Conservation (phyloP, 2,113 vertebrate species). For the Brachyhypopomus occidentalis region DNA sequence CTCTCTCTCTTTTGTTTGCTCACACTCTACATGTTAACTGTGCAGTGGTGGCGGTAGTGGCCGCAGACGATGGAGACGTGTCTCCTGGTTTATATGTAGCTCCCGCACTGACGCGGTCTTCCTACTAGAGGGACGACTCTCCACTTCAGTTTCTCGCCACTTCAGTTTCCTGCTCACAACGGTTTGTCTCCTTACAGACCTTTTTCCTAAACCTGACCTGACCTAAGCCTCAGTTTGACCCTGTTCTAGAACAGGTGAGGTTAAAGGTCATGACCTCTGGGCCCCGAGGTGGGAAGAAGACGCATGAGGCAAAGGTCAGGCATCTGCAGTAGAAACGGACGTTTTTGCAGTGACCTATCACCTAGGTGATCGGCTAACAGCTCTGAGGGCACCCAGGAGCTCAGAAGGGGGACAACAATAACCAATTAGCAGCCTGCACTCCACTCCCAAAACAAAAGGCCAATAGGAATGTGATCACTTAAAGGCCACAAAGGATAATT, state of each 20-base stretch:
- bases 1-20: constrained; percentile 29
- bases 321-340: constrained; percentile 50
- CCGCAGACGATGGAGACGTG: background rate
- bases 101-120: background rate
- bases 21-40: constrained; percentile 10
- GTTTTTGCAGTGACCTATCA: constrained; percentile 50
- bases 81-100: background rate
- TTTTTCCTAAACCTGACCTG: constrained; percentile 33
- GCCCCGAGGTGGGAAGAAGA: constrained; percentile 39
- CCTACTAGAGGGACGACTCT: background rate
- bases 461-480: constrained; percentile 52
- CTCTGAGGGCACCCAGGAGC: constrained; percentile 48
- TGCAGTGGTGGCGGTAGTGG: background rate
- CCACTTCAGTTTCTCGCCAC: background rate
- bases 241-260: constrained; percentile 43
- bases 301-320: constrained; percentile 39
- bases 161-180: background rate
- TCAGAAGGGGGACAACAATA: constrained; percentile 56
- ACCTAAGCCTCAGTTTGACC: constrained; percentile 27
- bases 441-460: constrained; percentile 53
- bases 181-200: background rate
- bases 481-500: constrained; percentile 51
- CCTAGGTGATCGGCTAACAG: constrained; percentile 52
- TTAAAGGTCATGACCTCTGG: constrained; percentile 37
- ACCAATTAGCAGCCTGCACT: constrained; percentile 46